These are phyloP conservation scores for Cyprinodon diabolis DNA, from an alignment of 2,797 vertebrate species.

Conservation along the genomic window DNA sequence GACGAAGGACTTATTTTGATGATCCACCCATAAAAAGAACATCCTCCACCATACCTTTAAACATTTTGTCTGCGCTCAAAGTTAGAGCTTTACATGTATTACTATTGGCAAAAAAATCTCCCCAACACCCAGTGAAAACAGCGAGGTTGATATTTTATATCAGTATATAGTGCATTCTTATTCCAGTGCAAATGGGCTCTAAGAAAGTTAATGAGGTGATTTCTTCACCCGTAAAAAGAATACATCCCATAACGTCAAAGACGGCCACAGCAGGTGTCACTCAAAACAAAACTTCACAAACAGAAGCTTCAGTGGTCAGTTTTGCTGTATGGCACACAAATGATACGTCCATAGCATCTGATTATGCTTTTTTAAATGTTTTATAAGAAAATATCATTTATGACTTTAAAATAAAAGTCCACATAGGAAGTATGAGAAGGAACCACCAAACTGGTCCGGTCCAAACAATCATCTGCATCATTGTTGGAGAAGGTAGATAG, in stretches of 20 bases:
- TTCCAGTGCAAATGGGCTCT: not conserved
- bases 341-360: conserved; percentile 46
- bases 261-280: conserved; percentile 6
- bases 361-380: conserved; percentile 23
- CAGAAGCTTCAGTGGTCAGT: conserved; percentile 29
- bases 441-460: not conserved
- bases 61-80: no score
- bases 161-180: no score
- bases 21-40: no score
- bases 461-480: conserved; percentile 21
- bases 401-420: conserved; percentile 36
- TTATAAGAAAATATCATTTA: conserved; percentile 71
- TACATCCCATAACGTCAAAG: not conserved
- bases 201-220: conserved; percentile 1
- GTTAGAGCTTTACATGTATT: not conserved
- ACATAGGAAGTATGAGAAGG: conserved; percentile 22
- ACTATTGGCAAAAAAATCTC: no score
- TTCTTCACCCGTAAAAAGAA: conserved; percentile 6
- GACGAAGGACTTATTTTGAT: no score
- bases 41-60: no score
- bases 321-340: conserved; percentile 70
- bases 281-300: conserved; percentile 4
- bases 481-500: conserved; percentile 23
- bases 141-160: no score
- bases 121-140: no score